Base-by-base conservation (phyloP, 2,113 vertebrate species). In the Morone chrysops region DNA sequence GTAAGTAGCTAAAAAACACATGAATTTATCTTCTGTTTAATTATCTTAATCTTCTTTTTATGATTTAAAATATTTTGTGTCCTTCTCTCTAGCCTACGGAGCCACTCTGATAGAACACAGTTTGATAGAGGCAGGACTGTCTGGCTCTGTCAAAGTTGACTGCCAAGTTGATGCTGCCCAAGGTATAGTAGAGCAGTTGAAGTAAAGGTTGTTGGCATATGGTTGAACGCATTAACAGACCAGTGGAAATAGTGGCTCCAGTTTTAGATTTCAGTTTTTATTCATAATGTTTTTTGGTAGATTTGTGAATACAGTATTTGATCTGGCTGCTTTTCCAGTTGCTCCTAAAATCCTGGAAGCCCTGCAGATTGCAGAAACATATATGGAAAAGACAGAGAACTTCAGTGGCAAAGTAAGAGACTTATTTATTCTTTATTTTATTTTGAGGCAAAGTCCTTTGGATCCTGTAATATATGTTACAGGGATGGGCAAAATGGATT, bases 61-160 rank as follows among this genome's bases (percentile, higher is more conserved):
- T 65, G 4, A 48, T 48, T 78, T 65, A 45, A 11, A 5, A 6
- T 77, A 20, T 62, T 36, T 25, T 76, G 0, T 54, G 10, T 78
- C 17, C 7, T 74, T 38, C 25, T 77, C 4, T 78, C 6, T 91
- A 99, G 98, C 97, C 7, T 99, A 97, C 56, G 98, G 98, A 66
- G 96, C 97, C 59, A 95, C 97, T 59, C 94, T 99, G 38, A 99
- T 99, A 3, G 98, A 99, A 74, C 97, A 99, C 87, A 98, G 98
- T 93, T 94, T 99, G 73, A 95, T 97, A 78, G 96, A 97, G 93
- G 94, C 86, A 14, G 98, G 97, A 75, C 94, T 99, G 71, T 63
- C 95, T 11, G 95, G 95, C 62, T 92, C 87, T 70, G 82, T 96
- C 81, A 99, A 97, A 95, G 80, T 95, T 61, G 97, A 97, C 86